Evolutionary conservation across 2,888 invertebrate species (phyloP), one percentile per base, ranked within the genome.

Genomic region (Trissolcus japonicus): DNA sequence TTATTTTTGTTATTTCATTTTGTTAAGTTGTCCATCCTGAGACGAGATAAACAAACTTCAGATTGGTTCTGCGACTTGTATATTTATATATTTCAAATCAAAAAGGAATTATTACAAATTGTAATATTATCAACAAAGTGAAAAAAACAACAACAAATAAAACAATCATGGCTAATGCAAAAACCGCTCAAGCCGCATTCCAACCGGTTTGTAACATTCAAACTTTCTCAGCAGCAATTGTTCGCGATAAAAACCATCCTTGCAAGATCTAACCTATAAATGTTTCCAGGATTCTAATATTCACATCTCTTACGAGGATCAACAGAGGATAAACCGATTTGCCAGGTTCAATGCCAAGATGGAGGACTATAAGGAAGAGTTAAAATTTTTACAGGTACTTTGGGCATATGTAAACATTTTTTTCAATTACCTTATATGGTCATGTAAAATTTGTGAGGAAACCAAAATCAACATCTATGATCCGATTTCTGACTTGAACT

Each of bases 271-370:
- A 84, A 80, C 80, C 77, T 80, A 66, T 69, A 35, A 9, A 29
- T 50, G 16, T 17, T 76, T 87, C 56, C 83, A 94, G 94, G 96
- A 97, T 86, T 94, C 94, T 57, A 98, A 98, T 91, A 95, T 97
- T 74, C 95, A 98, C 88, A 98, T 99, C 83, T 96, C 97, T 0
- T 96, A 93, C 86, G 98, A 98, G 89, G 99, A 99, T 90, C 99
- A 99, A 90, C 96, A 96, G 86, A 97, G 96, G 90, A 99, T 99
- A 79, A 99, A 99, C 89, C 94, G 94, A 88, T 99, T 99, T 90
- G 99, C 99, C 0, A 92, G 96, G 76, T 92, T 95, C 79, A 98
- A 98, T 91, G 97, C 97, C 0, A 95, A 95, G 89, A 92, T 97
- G 84, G 96, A 97, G 83, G 98, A 98, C 87, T 91, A 94, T 13